A percentile compares a stretch with the other conserved stretches of the same genome.
phyloP scores from a whole-genome alignment of 2,113 vertebrate species.

The Callipepla californica region DNA sequence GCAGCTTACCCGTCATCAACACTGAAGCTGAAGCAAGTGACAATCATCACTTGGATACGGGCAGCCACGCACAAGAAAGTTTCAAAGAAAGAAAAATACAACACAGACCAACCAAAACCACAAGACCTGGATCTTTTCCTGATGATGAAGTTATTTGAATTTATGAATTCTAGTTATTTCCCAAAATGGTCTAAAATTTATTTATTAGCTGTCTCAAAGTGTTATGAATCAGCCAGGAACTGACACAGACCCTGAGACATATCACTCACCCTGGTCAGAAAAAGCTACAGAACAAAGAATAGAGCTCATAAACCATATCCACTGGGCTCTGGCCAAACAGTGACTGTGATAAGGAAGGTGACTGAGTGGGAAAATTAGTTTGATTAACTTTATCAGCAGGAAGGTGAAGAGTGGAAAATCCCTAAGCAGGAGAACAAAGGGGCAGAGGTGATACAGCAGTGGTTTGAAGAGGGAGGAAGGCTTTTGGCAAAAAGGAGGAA shows the following conservation, averaged over 20 bases:
- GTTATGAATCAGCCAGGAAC: not conserved
- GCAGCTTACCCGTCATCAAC: not conserved
- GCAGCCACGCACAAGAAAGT: not conserved
- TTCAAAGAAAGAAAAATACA: not conserved
- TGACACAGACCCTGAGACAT: slow-evolving; percentile 1
- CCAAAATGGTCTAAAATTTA: not conserved
- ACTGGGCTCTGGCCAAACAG: slow-evolving; percentile 45
- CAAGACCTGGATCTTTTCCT: not conserved
- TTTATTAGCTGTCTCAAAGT: not conserved
- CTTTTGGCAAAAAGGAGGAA: slow-evolving; percentile 21
- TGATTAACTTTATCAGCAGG: slow-evolving; percentile 68
- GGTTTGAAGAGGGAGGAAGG: not conserved
- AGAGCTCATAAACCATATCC: slow-evolving; percentile 30
- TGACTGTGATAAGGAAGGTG: slow-evolving; percentile 57
- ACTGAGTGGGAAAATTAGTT: slow-evolving; percentile 58
- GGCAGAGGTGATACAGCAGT: slow-evolving; percentile 42
- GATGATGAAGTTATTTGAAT: not conserved
- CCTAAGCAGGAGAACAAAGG: slow-evolving; percentile 58
- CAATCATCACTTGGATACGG: rapidly evolving
- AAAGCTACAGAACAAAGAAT: slow-evolving; percentile 45
- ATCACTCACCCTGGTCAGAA: slow-evolving; percentile 19
- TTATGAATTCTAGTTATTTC: slow-evolving; percentile 2
- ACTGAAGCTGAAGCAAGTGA: not conserved
- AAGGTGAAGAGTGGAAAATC: slow-evolving; percentile 63
- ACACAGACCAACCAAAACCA: not conserved